A percentile compares a stretch with the other conserved stretches of the same genome.
These are phyloP conservation scores for Phoeniculus purpureus DNA, from an alignment of 2,797 vertebrate species.

Conservation along the genomic window DNA sequence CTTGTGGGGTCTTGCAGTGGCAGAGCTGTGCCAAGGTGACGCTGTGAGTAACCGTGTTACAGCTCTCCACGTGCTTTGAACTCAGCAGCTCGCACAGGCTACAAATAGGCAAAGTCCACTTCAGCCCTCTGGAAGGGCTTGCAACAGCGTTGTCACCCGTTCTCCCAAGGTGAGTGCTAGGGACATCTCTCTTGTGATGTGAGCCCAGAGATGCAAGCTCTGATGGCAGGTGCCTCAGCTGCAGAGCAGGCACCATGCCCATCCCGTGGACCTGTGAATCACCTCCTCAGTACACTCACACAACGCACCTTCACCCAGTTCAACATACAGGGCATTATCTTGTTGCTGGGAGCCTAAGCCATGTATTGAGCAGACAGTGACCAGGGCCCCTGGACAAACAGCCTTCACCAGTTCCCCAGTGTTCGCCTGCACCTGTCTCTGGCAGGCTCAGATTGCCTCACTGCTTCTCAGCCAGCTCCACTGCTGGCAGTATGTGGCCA, in stretches of 20 bases:
- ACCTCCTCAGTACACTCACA: not conserved
- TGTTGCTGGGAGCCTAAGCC: not conserved
- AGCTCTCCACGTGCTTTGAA: not conserved
- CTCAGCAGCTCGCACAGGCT: not conserved
- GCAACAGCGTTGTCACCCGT: too few relatives aligned
- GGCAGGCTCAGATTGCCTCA: too few relatives aligned
- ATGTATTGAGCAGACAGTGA: accelerated
- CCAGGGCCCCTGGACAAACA: not conserved
- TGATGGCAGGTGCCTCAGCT: not conserved
- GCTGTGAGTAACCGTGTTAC: not conserved
- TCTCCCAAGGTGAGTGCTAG: not conserved
- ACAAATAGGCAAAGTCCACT: accelerated
- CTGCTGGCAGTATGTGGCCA: accelerated
- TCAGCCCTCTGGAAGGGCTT: not conserved
- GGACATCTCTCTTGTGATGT: not conserved
- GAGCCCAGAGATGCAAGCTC: not conserved
- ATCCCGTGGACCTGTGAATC: not conserved
- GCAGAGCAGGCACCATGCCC: not conserved
- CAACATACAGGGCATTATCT: accelerated
- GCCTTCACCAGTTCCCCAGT: not conserved
- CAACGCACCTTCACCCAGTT: not conserved
- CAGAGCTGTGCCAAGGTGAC: not conserved
- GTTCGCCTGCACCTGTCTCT: not conserved
- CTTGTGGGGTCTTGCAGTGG: not conserved
- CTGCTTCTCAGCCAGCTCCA: not conserved